Base-by-base conservation (phyloP, 1,140 invertebrate species). In the Orius insidiosus region DNA sequence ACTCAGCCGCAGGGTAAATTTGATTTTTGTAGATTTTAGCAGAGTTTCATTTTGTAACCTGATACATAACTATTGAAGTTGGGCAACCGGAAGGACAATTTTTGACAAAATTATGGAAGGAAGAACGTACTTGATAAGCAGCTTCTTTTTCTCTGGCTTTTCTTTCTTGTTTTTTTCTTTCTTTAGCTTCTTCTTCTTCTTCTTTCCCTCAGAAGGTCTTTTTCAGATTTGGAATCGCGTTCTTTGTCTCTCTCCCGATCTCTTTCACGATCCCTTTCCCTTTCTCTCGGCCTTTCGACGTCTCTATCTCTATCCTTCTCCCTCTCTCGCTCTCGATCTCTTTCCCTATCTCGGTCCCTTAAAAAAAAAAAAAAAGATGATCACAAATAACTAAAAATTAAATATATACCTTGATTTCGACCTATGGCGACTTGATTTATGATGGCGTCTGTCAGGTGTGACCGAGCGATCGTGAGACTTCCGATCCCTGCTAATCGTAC, bases 71-170 rank as follows among this genome's bases (percentile, higher is more conserved):
- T n/a, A n/a, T n/a, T n/a, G n/a, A n/a, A n/a, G n/a, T n/a, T n/a
- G n/a, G n/a, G n/a, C n/a, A n/a, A n/a, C n/a, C n/a, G n/a, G n/a
- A n/a, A n/a, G n/a, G n/a, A n/a, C n/a, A n/a, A n/a, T n/a, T n/a
- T n/a, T n/a, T n/a, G n/a, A n/a, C n/a, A n/a, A n/a, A n/a, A n/a
- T n/a, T n/a, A n/a, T n/a, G n/a, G n/a, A n/a, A n/a, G n/a, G n/a
- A n/a, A n/a, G n/a, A n/a, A n/a, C n/a, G n/a, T n/a, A 89, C 85
- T 64, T 95, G 87, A 66, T 96, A 96, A 10, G 85, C 82, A 9
- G 80, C 78, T 66, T 96, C 90, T 62, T 94, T 94, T 60, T 96
- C 90, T 14, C 88, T 62, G 0, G 89, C 78, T 64, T 86, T 78
- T 61, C 90, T 79, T 58, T 96, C 90, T 13, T 80, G 67, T 56